Base-by-base conservation (phyloP, 2,797 vertebrate species). In the Diplodus puntazzo region DNA sequence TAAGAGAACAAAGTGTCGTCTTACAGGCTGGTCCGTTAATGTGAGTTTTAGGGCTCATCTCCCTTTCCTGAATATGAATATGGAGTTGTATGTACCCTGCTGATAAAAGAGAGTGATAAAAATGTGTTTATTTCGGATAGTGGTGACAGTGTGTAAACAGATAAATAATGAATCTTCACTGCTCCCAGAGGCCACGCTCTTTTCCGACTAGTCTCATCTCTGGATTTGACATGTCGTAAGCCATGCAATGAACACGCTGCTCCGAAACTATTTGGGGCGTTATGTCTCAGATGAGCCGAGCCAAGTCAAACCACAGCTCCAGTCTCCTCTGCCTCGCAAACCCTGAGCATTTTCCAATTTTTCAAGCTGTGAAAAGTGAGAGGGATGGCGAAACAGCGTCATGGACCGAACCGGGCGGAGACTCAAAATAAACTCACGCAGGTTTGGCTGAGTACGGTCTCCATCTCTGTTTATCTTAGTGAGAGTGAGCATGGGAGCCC, bases 1-100 rank as follows among this genome's bases (percentile, higher is more conserved):
- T 95, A 92, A 92, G 92, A 92, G 93, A 93, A 94, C 91, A 92
- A 93, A 94, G 92, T 95, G 94, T 92, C 91, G 89, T 94, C 92
- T 94, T 94, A 88, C 88, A 87, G 87, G 75, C 84, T 75, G 60
- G 83, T 92, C 84, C 83, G 88, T 92, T 93, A 90, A 91, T 90
- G 87, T 58, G 84, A 87, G 67, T 92, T 91, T 92, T 85, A 79
- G 87, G 88, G 73, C 87, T 91, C 85, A 80, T 92, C 87, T 87
- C 71, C 52, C 77, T 81, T 87, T 84, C 82, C 64, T 54, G 67
- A 87, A 81, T 75, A 80, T 87, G 85, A 86, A 73, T 68, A 62
- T 87, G 73, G 68, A 49, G 55, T 70, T 60, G 43, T 64, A 61
- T 75, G 70, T 17, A 23, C 49, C 48, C 73, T 58, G 65, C 25